A percentile compares a stretch with the other conserved stretches of the same genome.
Evolutionary conservation across 2,113 vertebrate species (phyloP).

Genomic region (Bambusicola thoracicus): DNA sequence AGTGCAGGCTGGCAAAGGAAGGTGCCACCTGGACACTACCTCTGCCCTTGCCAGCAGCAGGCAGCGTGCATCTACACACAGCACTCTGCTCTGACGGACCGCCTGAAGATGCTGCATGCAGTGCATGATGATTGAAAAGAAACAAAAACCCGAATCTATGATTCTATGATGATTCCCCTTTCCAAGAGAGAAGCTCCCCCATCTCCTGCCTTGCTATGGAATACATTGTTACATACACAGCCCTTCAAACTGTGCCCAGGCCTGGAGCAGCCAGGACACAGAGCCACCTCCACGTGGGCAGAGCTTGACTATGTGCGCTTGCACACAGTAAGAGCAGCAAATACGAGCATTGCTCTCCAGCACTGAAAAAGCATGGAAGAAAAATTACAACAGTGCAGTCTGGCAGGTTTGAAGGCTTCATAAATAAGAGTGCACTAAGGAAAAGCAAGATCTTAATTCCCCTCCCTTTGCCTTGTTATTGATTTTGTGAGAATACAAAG

Average conservation of each 20-base stretch:
- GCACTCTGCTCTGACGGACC: accelerated
- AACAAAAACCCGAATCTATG: no score
- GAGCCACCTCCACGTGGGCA: background rate
- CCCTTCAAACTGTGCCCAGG: background rate
- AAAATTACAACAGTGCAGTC: background rate
- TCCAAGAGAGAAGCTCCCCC: background rate
- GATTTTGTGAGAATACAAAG: background rate
- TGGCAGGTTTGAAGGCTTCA: background rate
- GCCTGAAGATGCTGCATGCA: background rate
- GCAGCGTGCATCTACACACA: accelerated
- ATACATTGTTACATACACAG: accelerated
- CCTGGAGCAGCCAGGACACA: background rate
- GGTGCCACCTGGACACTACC: background rate
- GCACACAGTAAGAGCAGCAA: background rate
- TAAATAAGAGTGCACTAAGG: background rate
- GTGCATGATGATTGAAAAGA: accelerated
- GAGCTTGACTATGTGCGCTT: no score
- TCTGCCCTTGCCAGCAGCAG: background rate
- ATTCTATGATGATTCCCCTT: background rate
- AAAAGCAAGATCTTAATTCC: background rate
- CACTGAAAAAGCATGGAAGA: background rate
- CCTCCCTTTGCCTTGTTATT: background rate
- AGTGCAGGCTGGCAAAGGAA: accelerated
- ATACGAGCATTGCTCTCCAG: background rate
- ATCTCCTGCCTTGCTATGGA: background rate